A percentile compares a stretch with the other conserved stretches of the same genome.
phyloP scores from a whole-genome alignment of 53 echinoderm and acorn worm species.

The Echinarachnius parma region DNA sequence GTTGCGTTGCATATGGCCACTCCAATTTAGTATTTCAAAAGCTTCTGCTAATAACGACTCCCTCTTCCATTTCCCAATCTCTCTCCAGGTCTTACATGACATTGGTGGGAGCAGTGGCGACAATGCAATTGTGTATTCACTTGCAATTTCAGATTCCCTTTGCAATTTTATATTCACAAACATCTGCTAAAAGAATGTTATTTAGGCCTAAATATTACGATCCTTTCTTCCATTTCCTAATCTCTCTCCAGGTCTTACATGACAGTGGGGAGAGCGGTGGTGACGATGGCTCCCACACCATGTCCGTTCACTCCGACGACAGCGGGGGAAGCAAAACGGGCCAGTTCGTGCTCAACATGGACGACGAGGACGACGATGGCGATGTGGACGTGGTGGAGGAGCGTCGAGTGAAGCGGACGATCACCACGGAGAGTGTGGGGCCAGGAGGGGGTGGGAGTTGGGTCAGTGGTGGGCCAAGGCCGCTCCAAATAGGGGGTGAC shows the following conservation, averaged over 20 bases:
- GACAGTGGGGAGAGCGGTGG: constrained; percentile 32
- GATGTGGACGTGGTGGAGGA: constrained; percentile 25
- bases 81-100: constrained; percentile 21
- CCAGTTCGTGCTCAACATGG: constrained; percentile 8
- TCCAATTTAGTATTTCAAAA: no score
- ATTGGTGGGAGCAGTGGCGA: constrained; percentile 32
- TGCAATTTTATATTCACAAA: no score
- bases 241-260: constrained; percentile 6
- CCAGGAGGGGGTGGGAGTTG: not conserved
- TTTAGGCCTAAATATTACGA: not conserved
- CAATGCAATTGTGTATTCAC: not conserved
- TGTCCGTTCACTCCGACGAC: constrained; percentile 48
- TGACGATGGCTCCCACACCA: constrained; percentile 37
- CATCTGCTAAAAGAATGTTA: not conserved
- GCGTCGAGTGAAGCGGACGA: constrained; percentile 28
- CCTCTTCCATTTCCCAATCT: not conserved
- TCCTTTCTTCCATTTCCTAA: not conserved
- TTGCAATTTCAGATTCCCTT: not conserved
- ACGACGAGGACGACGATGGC: constrained; percentile 14
- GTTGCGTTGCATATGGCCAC: not conserved
- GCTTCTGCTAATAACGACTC: not conserved
- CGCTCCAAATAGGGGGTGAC: not conserved
- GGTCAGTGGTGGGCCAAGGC: no score
- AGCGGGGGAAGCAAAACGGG: constrained; percentile 18
- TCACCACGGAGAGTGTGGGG: not conserved